Percentiles rank a stretch among this genome's conserved stretches.
Conservation (phyloP, 23 tunicate species). For the Trididemnum miniatum region DNA sequence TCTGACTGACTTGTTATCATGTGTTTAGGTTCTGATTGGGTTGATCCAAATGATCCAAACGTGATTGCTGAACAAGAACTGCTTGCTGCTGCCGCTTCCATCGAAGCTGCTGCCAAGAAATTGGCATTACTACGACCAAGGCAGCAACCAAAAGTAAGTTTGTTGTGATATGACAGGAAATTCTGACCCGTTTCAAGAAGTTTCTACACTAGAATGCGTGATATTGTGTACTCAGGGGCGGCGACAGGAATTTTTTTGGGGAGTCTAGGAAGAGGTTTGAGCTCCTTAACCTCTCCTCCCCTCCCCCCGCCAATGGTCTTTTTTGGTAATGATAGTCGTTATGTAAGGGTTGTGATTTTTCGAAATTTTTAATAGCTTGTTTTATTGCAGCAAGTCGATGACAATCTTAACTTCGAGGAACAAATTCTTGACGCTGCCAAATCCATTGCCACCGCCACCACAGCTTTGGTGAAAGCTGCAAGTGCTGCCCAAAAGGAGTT, state of each 20-base stretch:
- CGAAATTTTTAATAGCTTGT: too few species aligned
- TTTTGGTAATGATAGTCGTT: too few species aligned
- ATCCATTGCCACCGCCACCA: conserved; percentile 93
- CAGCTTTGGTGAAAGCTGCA: conserved; percentile 91
- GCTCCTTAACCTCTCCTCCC: too few species aligned
- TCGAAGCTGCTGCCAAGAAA: conserved; percentile 98
- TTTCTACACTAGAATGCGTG: too few species aligned
- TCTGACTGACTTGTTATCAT: too few species aligned
- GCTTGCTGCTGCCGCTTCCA: conserved; percentile 90
- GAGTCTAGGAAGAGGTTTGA: too few species aligned
- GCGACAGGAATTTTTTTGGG: too few species aligned
- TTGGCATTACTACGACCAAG: conserved; percentile 80
- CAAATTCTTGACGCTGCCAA: conserved; percentile 98
- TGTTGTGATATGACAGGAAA: too few species aligned
- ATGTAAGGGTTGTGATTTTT: too few species aligned
- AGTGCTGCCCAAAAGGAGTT: conserved; percentile 94
- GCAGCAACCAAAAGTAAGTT: conserved; percentile 83
- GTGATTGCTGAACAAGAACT: conserved; percentile 99
- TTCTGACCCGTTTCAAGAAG: too few species aligned
- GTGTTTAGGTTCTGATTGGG: conserved; percentile 99
- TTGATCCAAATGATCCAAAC: conserved; percentile 97
- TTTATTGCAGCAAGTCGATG: conserved; percentile 89
- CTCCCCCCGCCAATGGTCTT: too few species aligned
- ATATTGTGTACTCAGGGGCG: too few species aligned
- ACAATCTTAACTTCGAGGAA: conserved; percentile 92